Base-by-base conservation (phyloP, 2,113 vertebrate genomes). In the Rafetus swinhoei region DNA sequence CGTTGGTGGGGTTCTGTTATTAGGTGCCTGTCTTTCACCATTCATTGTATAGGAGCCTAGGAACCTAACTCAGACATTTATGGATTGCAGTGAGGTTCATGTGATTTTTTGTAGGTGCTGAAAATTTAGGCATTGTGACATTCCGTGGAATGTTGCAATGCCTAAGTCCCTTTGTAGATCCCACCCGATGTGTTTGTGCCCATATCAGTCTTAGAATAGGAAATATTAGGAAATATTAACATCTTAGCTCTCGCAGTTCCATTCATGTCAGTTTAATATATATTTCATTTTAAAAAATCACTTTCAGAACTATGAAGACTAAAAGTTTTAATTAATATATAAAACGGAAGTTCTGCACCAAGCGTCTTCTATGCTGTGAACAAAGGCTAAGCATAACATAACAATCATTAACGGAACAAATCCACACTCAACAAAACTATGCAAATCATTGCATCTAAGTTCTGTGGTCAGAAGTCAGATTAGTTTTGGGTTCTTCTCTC, bases 351-450 rank as follows among this genome's bases (percentile, higher is more conserved):
- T 85, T 89, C 18, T 92, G 57, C 83, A 90, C 91, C 69, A 54
- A 88, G 24, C 22, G 24, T 25, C 22, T 59, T 45, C 39, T 45
- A 59, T 59, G 57, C 57, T 59, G 57, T 10, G 9, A 25, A 82
- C 54, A 62, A 88, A 1, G 45, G 69, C 52, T 29, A 53, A 59
- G 14, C 0, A 0, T 29, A 79, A 80, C 1, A 82, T 74, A 82
- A 19, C 52, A 2, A 93, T 62, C 9, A 0, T 1, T 93, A 93
- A 93, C 0, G 79, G 79, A 56, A 94, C 62, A 69, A 94, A 81
- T 88, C 74, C 53, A 90, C 50, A 79, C 84, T 56, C 82, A 95
- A 76, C 80, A 83, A 86, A 95, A 88, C 4, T 90, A 60, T 22
- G 53, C 56, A 79, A 86, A 53, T 27, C 29, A 9, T 4, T 83